Evolutionary conservation across 2,113 vertebrate species (phyloP), one percentile per base, ranked within the genome.

Genomic region (Peromyscus maniculatus): DNA sequence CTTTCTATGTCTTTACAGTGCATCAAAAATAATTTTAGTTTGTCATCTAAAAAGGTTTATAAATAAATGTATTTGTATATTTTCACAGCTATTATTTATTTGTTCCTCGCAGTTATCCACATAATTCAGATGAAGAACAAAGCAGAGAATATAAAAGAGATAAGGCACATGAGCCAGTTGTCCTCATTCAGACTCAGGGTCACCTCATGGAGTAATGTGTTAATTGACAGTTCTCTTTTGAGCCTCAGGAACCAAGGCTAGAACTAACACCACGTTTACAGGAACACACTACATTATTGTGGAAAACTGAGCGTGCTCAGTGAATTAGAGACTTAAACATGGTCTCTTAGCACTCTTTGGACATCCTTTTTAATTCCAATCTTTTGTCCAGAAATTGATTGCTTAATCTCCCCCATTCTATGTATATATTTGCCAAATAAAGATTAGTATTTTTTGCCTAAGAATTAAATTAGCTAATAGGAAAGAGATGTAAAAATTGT

Each of bases 141-240:
- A 43, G 26, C 80, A 52, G 19, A 52, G 46, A 52, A 80, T 21
- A 7, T 6, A 62, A 24, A 12, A 79, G 12, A n/a, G 5, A 79
- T 3, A 5, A 17, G 4, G 1, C 2, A 21, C 1, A 0, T 2
- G 6, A 59, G 26, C 16, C 31, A 43, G 0, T 4, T 28, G 5
- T 92, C 77, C 52, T 17, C 19, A 21, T 31, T 93, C 46, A 43
- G 36, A 71, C 36, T 24, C 33, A 1, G 6, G 36, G 43, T 49
- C 7, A n/a, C 7, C 49, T 79, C 52, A 1, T 57, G 79, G 77
- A 91, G 24, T 19, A 17, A 13, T 3, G 1, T 9, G 16, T 59
- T 69, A 57, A 74, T 89, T 26, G 3, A n/a, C 46, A 36, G 59
- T 28, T 13, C 31, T 74, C n/a, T 79, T 91, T 78, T 72, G 36